phyloP scores from a whole-genome alignment of 1,140 invertebrate genomes.

The Pogonomyrmex barbatus region DNA sequence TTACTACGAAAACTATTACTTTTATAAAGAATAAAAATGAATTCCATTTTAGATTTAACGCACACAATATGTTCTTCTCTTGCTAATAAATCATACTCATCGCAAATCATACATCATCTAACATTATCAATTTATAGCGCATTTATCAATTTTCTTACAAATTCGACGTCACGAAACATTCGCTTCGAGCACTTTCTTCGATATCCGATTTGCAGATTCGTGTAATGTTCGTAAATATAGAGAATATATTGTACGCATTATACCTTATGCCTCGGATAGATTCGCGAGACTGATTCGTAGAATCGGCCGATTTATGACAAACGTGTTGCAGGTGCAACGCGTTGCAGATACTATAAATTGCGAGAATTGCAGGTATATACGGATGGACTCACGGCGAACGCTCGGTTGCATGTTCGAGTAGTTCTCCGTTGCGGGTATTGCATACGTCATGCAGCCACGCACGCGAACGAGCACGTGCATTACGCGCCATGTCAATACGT shows the following conservation, averaged over 20 bases:
- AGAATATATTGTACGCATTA: conserved; percentile 31
- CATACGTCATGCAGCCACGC: conserved; percentile 46
- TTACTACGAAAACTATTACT: conserved; percentile 4
- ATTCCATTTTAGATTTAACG: background rate
- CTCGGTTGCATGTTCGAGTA: conserved; percentile 45
- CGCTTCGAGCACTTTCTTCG: background rate
- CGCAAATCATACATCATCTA: background rate
- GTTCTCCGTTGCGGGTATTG: conserved; percentile 38
- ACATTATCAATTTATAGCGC: background rate
- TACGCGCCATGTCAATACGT: conserved; percentile 55
- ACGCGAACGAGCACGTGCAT: conserved; percentile 42
- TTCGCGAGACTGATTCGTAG: background rate
- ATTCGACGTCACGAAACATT: background rate
- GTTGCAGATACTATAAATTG: conserved; percentile 62
- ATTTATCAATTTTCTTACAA: background rate
- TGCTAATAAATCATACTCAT: background rate
- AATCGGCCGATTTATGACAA: conserved; percentile 45
- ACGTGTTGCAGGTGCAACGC: conserved; percentile 46
- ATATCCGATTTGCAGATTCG: conserved; percentile 12
- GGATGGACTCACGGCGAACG: conserved; percentile 44
- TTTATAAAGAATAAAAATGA: background rate
- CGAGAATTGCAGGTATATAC: conserved; percentile 50
- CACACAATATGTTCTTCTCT: background rate
- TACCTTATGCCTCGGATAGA: background rate
- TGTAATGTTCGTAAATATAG: conserved; percentile 2